Evolutionary conservation across 2,113 vertebrate species (phyloP), one percentile per base, ranked within the genome.

Genomic region (Muntiacus muntjak): DNA sequence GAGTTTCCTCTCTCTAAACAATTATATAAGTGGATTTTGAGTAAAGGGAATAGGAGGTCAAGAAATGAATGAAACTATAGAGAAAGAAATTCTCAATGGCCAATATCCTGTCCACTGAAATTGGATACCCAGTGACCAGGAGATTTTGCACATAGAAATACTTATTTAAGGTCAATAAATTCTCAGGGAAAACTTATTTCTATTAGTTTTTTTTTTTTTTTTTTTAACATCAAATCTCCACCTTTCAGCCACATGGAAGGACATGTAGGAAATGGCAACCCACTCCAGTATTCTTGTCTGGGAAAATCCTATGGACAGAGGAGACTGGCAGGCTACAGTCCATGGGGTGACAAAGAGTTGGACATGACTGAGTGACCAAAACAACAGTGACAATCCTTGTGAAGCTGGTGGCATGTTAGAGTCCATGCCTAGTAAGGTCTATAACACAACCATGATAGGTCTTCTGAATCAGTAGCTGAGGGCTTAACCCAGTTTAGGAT

Each of bases 311-410:
- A 13, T 43, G 36, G 71, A 74, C 71, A 43, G 36, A 25, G 21
- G 36, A 74, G 36, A 12, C 11, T 74, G 71, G 36, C 36, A 43
- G 2, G 6, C 36, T 43, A 74, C 5, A 25, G 36, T 25, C 21
- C 71, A 74, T 14, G 11, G 36, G 11, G 36, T 74, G 10, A 40
- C 36, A 74, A 40, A 74, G 71, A 43, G 71, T 25, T 43, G n/a
- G 5, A 43, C 71, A 25, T 74, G 71, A 25, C 21, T 74, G 19
- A 25, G 21, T 0, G 0, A 13, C 36, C 12, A 3, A 74, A 74
- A 43, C 36, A 74, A 14, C 2, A 6, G 36, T 0, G 23, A 26
- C 67, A 36, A 23, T 52, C 28, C 26, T 91, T 64, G 3, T 26
- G 47, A 84, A 43, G 14, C 25, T 43, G 21, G 7, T 88, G 76